Percentiles rank a stretch among this genome's conserved stretches.
These are phyloP conservation scores for Tillus elongatus DNA, from an alignment of 2,888 invertebrate genomes.

Conservation along the genomic window DNA sequence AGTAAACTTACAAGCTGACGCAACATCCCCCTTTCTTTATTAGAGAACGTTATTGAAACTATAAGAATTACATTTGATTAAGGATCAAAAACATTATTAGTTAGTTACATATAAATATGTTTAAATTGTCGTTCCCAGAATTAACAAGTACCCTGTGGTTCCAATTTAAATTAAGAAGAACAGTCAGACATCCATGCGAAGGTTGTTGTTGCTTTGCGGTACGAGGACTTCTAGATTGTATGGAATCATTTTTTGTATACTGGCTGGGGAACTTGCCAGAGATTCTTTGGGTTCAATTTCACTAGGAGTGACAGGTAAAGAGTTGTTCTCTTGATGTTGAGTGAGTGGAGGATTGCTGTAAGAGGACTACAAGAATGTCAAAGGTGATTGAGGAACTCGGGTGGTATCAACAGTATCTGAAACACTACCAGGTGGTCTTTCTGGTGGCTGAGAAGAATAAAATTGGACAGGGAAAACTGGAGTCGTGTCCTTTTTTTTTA, in stretches of 20 bases:
- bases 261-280: too few species aligned
- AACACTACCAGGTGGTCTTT: not conserved
- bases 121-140: not conserved
- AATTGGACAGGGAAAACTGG: not conserved
- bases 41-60: too few species aligned
- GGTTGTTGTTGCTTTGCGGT: not conserved
- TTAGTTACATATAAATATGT: too few species aligned
- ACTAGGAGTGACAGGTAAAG: too few species aligned
- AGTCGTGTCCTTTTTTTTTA: not conserved
- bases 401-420: not conserved
- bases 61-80: too few species aligned
- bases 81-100: too few species aligned
- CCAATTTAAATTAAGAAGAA: not conserved
- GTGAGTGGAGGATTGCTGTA: not conserved
- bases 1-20: too few species aligned
- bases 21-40: conserved; percentile 3
- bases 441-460: not conserved
- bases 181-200: conserved; percentile 2
- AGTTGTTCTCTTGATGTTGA: too few species aligned
- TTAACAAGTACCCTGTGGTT: not conserved
- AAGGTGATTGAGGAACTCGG: not conserved
- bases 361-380: not conserved
- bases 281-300: too few species aligned
- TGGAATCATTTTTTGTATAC: too few species aligned
- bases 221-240: too few species aligned